Evolutionary conservation across 2,797 vertebrate genomes (phyloP).

Genomic region (Knipowitschia caucasica): DNA sequence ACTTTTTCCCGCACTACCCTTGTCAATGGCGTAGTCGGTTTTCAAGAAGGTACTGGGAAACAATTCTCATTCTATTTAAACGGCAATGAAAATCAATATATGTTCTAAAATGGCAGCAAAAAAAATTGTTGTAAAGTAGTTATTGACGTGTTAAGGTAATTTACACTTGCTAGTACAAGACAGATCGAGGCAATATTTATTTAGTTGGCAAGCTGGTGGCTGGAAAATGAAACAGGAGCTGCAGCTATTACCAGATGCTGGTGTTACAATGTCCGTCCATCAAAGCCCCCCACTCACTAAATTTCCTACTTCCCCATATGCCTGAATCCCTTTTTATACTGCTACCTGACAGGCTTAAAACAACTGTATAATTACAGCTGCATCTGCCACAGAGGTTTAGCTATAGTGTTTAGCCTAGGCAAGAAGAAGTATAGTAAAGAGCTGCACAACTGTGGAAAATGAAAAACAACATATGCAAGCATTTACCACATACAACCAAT

Average conservation of each 20-base stretch:
- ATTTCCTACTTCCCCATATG: slow-evolving; percentile 61
- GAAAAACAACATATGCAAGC: no score
- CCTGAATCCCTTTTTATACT: slow-evolving; percentile 70
- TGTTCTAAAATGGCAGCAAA: slow-evolving; percentile 74
- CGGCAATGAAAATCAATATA: slow-evolving; percentile 82
- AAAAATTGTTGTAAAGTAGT: slow-evolving; percentile 82
- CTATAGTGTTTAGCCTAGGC: slow-evolving; percentile 51
- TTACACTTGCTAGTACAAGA: slow-evolving; percentile 84
- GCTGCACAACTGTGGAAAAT: slow-evolving; percentile 1
- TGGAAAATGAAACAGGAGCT: slow-evolving; percentile 78
- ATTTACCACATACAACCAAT: no score
- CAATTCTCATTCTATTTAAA: slow-evolving; percentile 66
- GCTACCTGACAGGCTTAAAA: slow-evolving; percentile 82
- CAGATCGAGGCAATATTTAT: slow-evolving; percentile 85
- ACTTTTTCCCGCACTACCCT: slow-evolving; percentile 14
- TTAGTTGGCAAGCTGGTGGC: slow-evolving; percentile 78
- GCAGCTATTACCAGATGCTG: slow-evolving; percentile 79
- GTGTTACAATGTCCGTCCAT: slow-evolving; percentile 79
- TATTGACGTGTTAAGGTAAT: slow-evolving; percentile 84
- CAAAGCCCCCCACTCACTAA: slow-evolving; percentile 52
- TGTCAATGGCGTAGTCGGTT: slow-evolving; percentile 41
- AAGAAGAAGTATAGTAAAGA: slow-evolving; percentile 33
- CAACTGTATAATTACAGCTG: slow-evolving; percentile 83
- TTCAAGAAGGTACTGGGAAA: slow-evolving; percentile 48
- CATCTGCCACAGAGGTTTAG: slow-evolving; percentile 73